Evolutionary conservation across 2,888 invertebrate genomes (phyloP), one percentile per base, ranked within the genome.

Genomic region (Pammene fasciana): DNA sequence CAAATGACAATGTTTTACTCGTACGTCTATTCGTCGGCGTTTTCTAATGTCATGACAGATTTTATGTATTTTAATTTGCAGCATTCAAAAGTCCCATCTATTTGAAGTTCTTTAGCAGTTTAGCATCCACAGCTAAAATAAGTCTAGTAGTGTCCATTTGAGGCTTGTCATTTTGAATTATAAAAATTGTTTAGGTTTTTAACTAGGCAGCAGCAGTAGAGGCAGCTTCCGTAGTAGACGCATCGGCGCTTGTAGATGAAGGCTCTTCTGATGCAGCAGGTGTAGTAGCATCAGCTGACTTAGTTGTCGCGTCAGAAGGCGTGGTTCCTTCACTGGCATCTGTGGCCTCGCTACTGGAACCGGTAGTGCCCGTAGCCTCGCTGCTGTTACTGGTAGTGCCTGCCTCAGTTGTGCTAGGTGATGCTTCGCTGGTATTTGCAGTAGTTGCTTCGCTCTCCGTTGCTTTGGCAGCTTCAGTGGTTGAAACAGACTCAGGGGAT

Each of bases 241-340:
- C 41, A 38, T 73, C 68, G 16, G 68, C 62, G 10, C 56, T 62
- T 72, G 75, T 71, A 59, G 71, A 71, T 46, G 79, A 67, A 8
- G 75, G 73, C 6, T 72, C 76, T 7, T 74, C 72, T 72, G 79
- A 78, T 66, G 75, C 75, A 34, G 75, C 75, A 50, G 76, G 73
- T 43, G 75, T 71, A 34, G 75, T 67, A 16, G 60, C 66, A 16
- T 70, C 68, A 50, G 71, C 59, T 38, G 67, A 46, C 41, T 74
- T 62, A 41, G 71, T 62, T 3, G 65, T 59, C 18, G 64, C 68
- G 45, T 68, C 73, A 36, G 56, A 55, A 38, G 71, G 57, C 54
- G 74, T 70, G 6, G 73, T 73, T 7, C 73, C 70, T 68, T 72
- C 71, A 54, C 73, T 70, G 16, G 70, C 55, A 4, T 73, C 55